phyloP scores from a whole-genome alignment of 1,140 invertebrate species.

The Drosophila sproati region DNA sequence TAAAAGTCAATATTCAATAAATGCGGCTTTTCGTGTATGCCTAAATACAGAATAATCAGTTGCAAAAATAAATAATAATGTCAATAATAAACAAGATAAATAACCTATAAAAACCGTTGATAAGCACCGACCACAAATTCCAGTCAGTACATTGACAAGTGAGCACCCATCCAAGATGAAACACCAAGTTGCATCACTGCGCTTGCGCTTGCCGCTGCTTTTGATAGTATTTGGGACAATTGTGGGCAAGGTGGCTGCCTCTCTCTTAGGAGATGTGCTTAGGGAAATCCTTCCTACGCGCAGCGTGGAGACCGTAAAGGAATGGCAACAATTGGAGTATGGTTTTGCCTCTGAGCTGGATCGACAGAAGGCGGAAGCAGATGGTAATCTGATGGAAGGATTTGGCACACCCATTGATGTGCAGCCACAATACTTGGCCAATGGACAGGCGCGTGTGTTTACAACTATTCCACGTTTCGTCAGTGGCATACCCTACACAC shows the following conservation, averaged over 20 bases:
- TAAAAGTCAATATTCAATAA: conserved; percentile 11
- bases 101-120: conserved; percentile 29
- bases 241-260: conserved; percentile 14
- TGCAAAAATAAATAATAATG: conserved; percentile 10
- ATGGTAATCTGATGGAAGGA: conserved; percentile 87
- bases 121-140: conserved; percentile 14
- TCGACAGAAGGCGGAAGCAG: conserved; percentile 85
- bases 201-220: background rate
- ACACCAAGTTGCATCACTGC: background rate
- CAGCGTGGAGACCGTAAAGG: conserved; percentile 43
- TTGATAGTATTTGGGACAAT: background rate
- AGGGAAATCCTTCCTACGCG: conserved; percentile 25
- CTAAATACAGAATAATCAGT: conserved; percentile 30
- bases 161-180: conserved; percentile 20
- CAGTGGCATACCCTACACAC: conserved; percentile 88
- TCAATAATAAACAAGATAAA: conserved; percentile 4
- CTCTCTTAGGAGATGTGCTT: too few species aligned
- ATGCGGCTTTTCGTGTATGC: background rate
- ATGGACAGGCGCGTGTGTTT: conserved; percentile 86
- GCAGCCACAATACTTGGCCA: conserved; percentile 73
- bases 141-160: too few species aligned
- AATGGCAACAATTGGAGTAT: conserved; percentile 88
- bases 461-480: conserved; percentile 90
- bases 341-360: conserved; percentile 86
- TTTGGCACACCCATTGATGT: conserved; percentile 89